Evolutionary conservation across 2,797 vertebrate genomes (phyloP).

Genomic region (Neoniphon sammara): DNA sequence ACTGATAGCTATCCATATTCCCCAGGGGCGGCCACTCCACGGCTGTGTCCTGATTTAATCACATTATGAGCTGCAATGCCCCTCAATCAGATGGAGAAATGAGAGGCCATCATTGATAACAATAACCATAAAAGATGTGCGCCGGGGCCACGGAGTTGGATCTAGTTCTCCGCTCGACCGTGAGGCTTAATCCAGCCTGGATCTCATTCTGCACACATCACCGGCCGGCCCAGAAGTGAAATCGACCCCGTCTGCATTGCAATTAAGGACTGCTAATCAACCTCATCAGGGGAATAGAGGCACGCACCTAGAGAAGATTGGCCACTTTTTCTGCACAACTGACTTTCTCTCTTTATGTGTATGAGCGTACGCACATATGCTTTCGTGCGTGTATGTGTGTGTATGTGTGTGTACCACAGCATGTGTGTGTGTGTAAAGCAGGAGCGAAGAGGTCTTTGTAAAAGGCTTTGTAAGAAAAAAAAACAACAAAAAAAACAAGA

Average conservation of each 20-base stretch:
- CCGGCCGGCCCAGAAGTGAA: slow-evolving; percentile 13
- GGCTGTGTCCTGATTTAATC: slow-evolving; percentile 35
- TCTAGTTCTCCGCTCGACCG: not conserved
- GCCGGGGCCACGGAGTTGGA: slow-evolving; percentile 10
- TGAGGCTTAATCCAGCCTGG: not conserved
- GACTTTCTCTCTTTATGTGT: not conserved
- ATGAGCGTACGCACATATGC: not conserved
- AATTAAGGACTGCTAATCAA: slow-evolving; percentile 35
- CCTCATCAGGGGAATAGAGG: slow-evolving; percentile 26
- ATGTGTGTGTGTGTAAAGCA: not conserved
- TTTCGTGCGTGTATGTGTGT: not conserved
- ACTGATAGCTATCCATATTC: slow-evolving; percentile 13
- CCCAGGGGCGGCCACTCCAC: not conserved
- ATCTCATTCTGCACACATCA: slow-evolving; percentile 30
- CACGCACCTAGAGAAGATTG: not conserved
- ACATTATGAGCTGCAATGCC: slow-evolving; percentile 17
- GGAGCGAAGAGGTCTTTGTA: not conserved
- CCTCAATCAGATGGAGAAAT: slow-evolving; percentile 32
- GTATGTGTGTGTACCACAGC: slow-evolving; percentile 1
- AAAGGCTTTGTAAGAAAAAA: not conserved
- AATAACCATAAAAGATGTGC: slow-evolving; percentile 22
- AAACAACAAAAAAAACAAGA: too few relatives aligned
- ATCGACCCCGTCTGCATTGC: slow-evolving; percentile 13
- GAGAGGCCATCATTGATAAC: slow-evolving; percentile 10
- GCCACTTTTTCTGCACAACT: not conserved